These are phyloP conservation scores for Furcifer pardalis DNA, from an alignment of 2,797 vertebrate species.

Conservation along the genomic window DNA sequence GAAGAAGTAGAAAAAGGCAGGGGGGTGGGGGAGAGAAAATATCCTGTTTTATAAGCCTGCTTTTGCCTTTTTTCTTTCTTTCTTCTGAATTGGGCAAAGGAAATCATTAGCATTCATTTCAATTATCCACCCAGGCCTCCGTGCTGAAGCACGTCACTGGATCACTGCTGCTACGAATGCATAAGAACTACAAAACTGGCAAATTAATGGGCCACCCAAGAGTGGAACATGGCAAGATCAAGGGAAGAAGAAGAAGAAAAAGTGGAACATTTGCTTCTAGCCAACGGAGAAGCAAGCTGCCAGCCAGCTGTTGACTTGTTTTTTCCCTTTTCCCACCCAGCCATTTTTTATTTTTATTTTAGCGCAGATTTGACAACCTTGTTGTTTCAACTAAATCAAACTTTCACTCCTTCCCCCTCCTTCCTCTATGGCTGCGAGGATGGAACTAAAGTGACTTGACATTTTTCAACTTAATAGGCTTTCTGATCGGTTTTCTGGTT, in stretches of 20 bases:
- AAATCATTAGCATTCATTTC: constrained; percentile 61
- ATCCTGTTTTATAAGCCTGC: constrained; percentile 9
- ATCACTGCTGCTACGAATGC: constrained; percentile 17
- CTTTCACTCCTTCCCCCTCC: neutral
- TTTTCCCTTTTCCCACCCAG: neutral
- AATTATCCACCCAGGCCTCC: constrained; percentile 51
- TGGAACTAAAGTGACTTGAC: fast-evolving
- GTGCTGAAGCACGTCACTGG: constrained; percentile 39
- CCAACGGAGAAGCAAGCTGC: neutral
- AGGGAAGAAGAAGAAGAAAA: neutral
- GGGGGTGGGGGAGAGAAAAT: neutral
- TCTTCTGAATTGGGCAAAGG: constrained; percentile 63
- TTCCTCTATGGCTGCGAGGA: neutral
- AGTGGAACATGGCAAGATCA: neutral
- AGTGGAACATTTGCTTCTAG: neutral
- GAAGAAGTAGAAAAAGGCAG: constrained; percentile 22
- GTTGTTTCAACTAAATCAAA: neutral
- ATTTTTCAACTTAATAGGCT: neutral
- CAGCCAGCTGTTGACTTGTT: neutral
- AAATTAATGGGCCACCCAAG: neutral
- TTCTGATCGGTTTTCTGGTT: neutral
- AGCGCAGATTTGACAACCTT: neutral
- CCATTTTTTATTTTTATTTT: neutral
- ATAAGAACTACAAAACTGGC: constrained; percentile 24
- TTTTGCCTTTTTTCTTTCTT: constrained; percentile 16